Evolutionary conservation across 2,113 vertebrate genomes (phyloP).

Genomic region (Bufo bufo): DNA sequence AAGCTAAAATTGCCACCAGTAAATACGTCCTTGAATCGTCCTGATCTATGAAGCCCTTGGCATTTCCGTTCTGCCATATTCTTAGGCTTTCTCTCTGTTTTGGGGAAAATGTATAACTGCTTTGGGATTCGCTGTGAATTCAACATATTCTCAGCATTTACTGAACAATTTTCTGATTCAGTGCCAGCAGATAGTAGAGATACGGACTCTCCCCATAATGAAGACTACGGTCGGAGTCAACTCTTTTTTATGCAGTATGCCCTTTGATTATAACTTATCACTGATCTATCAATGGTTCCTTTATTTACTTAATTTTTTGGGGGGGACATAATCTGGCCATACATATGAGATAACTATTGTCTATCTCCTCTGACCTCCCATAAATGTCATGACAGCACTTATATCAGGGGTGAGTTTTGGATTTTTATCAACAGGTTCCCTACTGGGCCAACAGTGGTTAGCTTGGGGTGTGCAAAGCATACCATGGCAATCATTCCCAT

Average conservation of each 20-base stretch:
- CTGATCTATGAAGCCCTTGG: background rate
- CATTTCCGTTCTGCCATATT: background rate
- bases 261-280: too few species aligned
- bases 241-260: background rate
- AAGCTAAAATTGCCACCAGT: background rate
- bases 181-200: background rate
- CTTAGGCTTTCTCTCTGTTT: background rate
- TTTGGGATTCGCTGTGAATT: background rate
- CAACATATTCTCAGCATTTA: background rate
- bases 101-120: background rate
- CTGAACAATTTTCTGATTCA: background rate
- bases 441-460: too few species aligned
- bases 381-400: too few species aligned
- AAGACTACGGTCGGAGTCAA: background rate
- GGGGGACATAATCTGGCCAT: too few species aligned
- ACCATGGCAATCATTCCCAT: too few species aligned
- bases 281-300: too few species aligned
- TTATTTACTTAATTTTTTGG: too few species aligned
- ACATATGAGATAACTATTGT: too few species aligned
- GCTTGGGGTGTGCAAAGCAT: too few species aligned
- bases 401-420: too few species aligned
- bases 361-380: too few species aligned
- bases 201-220: background rate
- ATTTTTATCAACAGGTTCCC: too few species aligned
- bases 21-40: background rate